phyloP scores from a whole-genome alignment of 2,113 vertebrate species.

The Sigmodon hispidus region DNA sequence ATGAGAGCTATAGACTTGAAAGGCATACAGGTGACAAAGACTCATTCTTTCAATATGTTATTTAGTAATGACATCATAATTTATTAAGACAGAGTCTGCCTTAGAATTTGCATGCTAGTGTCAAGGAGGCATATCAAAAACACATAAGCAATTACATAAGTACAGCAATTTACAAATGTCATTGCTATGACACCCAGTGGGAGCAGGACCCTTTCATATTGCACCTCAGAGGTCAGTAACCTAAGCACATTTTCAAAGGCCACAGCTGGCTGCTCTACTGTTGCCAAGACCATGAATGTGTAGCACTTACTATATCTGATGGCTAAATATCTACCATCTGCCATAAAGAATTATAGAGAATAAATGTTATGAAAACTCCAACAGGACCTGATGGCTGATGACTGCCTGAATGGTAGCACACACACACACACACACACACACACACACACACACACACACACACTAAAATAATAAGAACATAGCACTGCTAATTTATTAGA shows the following conservation, averaged over 20 bases:
- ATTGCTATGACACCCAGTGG: no score
- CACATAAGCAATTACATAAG: background rate
- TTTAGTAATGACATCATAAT: background rate
- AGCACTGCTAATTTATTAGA: conserved; percentile 25
- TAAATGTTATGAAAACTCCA: background rate
- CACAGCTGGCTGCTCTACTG: conserved; percentile 44
- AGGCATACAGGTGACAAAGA: background rate
- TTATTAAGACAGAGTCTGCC: background rate
- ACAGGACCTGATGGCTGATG: background rate
- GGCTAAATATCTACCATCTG: conserved; percentile 44
- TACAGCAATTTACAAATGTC: background rate
- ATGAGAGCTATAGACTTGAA: background rate
- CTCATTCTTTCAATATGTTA: background rate
- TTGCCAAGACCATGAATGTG: conserved; percentile 1
- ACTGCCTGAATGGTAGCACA: background rate
- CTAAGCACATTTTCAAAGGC: conserved; percentile 18
- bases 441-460: background rate
- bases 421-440: background rate
- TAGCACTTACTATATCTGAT: background rate
- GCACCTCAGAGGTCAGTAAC: background rate
- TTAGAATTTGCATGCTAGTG: background rate
- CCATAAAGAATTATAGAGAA: background rate
- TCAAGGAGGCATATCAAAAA: background rate
- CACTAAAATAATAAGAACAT: background rate
- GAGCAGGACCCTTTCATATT: background rate